Evolutionary conservation across 2,888 invertebrate genomes (phyloP).

Genomic region (Adelphocoris suturalis): DNA sequence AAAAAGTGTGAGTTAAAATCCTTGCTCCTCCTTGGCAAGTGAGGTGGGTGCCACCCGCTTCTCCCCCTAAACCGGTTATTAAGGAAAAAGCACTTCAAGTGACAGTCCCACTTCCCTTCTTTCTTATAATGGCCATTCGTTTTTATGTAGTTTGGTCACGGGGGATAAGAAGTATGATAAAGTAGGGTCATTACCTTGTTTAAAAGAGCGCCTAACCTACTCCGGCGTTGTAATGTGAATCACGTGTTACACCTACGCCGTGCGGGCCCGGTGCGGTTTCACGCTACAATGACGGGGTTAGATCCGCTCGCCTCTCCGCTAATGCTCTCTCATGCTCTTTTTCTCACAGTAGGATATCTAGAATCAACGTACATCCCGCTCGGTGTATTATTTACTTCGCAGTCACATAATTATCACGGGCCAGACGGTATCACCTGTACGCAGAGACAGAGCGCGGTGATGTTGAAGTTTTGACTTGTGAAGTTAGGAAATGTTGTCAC

Average conservation of each 20-base stretch:
- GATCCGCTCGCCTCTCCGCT: not conserved
- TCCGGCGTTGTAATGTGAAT: constrained; percentile 56
- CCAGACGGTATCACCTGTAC: not conserved
- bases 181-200: constrained; percentile 62
- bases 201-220: constrained; percentile 60
- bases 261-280: constrained; percentile 33
- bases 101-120: constrained; percentile 68
- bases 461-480: too few relatives aligned
- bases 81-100: constrained; percentile 68
- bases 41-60: not conserved
- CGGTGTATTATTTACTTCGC: not conserved
- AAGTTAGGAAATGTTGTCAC: too few relatives aligned
- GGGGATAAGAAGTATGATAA: constrained; percentile 65
- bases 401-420: not conserved
- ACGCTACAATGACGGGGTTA: constrained; percentile 33
- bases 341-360: not conserved
- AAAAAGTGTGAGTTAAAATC: constrained; percentile 64
- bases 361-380: not conserved
- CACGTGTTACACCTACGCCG: constrained; percentile 61
- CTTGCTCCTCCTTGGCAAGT: constrained; percentile 40
- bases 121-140: constrained; percentile 65
- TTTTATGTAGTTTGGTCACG: constrained; percentile 63
- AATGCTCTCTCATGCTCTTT: not conserved
- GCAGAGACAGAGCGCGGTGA: not conserved
- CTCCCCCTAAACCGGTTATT: constrained; percentile 63